Evolutionary conservation across 2,113 vertebrate species (phyloP), one percentile per base, ranked within the genome.

Genomic region (Rhipidura dahli): DNA sequence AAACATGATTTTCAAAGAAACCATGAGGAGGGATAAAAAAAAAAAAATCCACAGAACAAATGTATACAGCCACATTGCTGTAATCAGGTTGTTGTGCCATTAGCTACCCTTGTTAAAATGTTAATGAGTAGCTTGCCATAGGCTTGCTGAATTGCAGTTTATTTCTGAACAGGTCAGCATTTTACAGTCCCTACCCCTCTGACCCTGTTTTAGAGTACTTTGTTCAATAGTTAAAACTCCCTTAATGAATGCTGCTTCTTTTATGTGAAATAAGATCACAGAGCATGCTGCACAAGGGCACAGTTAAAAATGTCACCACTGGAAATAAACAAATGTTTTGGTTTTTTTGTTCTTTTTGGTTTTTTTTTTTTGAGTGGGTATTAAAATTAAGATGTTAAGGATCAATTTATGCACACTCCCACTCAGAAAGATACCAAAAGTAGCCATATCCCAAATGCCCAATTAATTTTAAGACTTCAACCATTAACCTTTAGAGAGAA

Each of bases 31-130:
- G 7, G 45, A 66, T 39, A 23, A 51, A 65, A 50, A 87, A 86
- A 87, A 86, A 92, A 49, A 63, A 51, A 17, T 10, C 23, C 2
- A 0, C 30, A 72, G 27, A 93, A 75, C 49, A 93, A 86, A 96
- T 6, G 1, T 65, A 73, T 23, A 89, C 37, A 73, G 86, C 69
- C 47, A 81, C 79, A 89, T 7, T 68, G 42, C 56, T 86, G 82
- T 92, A 94, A 93, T 90, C 83, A 81, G 79, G 60, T 59, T 70
- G 90, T 88, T 92, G 92, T 77, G 75, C 81, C 82, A 93, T 95
- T 93, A 97, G 88, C 69, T 77, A 64, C 50, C 61, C 94, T 89
- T 95, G 91, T 94, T 96, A 96, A 96, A 96, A 94, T 95, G 96
- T 96, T 95, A 97, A 97, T 96, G 95, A 94, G 87, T 95, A 96